Evolutionary conservation across 2,797 vertebrate species (phyloP).

Genomic region (Anabas testudineus): DNA sequence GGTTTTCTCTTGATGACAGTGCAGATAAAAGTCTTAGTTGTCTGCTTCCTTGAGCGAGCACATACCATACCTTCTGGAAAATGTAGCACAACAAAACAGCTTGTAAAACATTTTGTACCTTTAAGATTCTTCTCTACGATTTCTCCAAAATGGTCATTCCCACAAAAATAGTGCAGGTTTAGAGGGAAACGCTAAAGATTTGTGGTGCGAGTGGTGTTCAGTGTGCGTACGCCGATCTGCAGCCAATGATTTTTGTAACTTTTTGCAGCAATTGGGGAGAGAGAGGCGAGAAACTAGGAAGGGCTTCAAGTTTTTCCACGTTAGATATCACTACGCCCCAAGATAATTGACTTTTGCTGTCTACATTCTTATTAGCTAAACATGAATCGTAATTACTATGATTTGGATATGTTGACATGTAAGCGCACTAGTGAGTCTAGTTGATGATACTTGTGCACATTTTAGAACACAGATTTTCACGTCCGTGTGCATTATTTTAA

Average conservation of each 20-base stretch:
- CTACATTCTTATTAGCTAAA: not conserved
- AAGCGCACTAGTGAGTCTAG: not conserved
- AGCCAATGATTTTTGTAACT: not conserved
- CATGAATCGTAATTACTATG: not conserved
- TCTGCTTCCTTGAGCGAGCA: constrained; percentile 10
- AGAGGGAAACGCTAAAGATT: not conserved
- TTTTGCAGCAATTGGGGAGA: not conserved
- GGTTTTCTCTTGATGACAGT: constrained; percentile 45
- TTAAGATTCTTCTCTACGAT: not conserved
- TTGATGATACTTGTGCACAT: not conserved
- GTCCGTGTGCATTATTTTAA: not conserved
- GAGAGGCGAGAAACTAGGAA: not conserved
- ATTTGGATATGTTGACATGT: not conserved
- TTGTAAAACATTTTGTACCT: not conserved
- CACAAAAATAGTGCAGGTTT: not conserved
- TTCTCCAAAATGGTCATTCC: not conserved
- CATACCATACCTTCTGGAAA: not conserved
- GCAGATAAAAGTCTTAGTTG: constrained; percentile 37
- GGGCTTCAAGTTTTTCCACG: not conserved
- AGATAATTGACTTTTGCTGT: not conserved
- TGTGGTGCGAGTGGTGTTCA: too few species aligned
- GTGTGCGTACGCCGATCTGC: too few species aligned
- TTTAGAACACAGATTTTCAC: not conserved
- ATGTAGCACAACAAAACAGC: not conserved
- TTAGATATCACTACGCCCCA: too few species aligned